Percentiles rank a stretch among this genome's conserved stretches.
Conservation (phyloP, 2,797 vertebrate genomes). For the Enteromius viviparus region DNA sequence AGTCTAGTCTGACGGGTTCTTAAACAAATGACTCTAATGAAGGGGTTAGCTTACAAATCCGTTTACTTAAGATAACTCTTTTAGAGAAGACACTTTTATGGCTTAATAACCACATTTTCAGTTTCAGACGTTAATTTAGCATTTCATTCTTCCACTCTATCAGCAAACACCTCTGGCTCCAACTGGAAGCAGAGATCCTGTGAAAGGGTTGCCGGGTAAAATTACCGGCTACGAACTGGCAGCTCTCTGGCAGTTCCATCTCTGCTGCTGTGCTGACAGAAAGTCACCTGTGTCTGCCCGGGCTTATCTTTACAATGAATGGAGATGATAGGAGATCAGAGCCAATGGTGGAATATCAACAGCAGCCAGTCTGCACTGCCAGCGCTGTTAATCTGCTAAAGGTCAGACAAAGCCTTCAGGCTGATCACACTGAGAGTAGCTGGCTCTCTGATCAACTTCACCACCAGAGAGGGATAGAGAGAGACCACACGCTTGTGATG, state of each 20-base stretch:
- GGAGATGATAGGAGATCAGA: conserved; percentile 56
- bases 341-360: conserved; percentile 54
- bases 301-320: conserved; percentile 52
- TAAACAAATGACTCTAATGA: not conserved
- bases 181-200: conserved; percentile 47
- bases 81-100: conserved; percentile 1
- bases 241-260: conserved; percentile 45
- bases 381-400: conserved; percentile 55
- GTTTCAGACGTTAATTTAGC: not conserved
- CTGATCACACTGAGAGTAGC: conserved; percentile 49
- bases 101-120: conserved; percentile 6
- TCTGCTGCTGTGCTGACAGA: conserved; percentile 43
- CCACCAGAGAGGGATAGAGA: conserved; percentile 33
- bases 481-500: conserved; percentile 37
- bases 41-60: not conserved
- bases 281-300: conserved; percentile 53
- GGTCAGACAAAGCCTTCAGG: conserved; percentile 58
- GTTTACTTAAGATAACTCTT: not conserved
- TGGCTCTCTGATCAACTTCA: conserved; percentile 63
- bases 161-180: conserved; percentile 19
- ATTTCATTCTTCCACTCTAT: conserved; percentile 38
- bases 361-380: conserved; percentile 38
- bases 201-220: conserved; percentile 51
- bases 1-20: not conserved
- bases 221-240: conserved; percentile 37